These are phyloP conservation scores for Balearica regulorum DNA, from an alignment of 2,797 vertebrate species.

Conservation along the genomic window DNA sequence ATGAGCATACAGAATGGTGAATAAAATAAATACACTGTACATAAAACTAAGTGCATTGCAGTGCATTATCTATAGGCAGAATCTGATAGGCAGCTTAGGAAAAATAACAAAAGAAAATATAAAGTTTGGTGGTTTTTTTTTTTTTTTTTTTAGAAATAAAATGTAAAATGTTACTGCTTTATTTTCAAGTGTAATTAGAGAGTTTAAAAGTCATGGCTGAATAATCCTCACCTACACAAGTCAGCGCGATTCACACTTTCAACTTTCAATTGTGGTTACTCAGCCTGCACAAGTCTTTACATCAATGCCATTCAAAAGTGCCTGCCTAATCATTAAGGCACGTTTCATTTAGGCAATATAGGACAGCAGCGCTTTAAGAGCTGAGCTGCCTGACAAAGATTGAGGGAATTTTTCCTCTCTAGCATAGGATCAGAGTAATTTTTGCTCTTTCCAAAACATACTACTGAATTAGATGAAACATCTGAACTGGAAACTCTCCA, in stretches of 20 bases:
- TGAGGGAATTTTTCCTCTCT: neutral
- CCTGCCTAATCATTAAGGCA: neutral
- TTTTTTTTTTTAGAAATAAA: neutral
- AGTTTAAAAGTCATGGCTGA: neutral
- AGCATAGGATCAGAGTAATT: neutral
- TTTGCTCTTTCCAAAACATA: neutral
- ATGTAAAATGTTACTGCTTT: neutral
- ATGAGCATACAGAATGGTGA: neutral
- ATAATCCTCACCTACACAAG: neutral
- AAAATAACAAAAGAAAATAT: neutral
- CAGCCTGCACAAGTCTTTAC: neutral
- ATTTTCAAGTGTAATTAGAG: neutral
- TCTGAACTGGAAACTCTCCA: neutral
- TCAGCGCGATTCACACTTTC: neutral
- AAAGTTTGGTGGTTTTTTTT: neutral
- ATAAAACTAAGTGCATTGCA: neutral
- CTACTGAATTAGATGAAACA: neutral
- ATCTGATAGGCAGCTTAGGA: rapidly evolving
- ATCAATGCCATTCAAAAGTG: rapidly evolving
- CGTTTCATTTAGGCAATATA: neutral
- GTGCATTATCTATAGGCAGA: neutral
- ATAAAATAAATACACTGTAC: neutral
- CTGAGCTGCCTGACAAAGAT: neutral
- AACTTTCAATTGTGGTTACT: neutral
- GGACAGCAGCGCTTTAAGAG: neutral